Evolutionary conservation across 2,888 invertebrate genomes (phyloP).

Genomic region (Nephrotoma guestfalica): DNA sequence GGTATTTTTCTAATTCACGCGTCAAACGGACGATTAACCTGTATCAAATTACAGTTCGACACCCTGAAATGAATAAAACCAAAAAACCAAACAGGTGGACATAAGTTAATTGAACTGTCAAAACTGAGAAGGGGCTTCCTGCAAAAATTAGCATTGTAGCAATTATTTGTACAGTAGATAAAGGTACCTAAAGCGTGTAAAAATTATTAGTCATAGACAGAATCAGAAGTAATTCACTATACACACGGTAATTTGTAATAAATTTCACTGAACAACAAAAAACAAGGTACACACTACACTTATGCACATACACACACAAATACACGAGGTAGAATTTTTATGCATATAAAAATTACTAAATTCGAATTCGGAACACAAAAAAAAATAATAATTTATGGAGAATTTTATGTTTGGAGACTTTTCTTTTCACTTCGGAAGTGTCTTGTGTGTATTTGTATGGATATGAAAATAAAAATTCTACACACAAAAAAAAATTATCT

Average conservation of each 20-base stretch:
- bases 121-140: not conserved
- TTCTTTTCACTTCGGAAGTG: not conserved
- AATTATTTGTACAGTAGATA: not conserved
- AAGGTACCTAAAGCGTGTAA: not conserved
- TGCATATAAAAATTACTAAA: not conserved
- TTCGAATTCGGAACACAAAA: not conserved
- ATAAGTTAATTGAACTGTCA: not conserved
- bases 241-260: not conserved
- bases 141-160: not conserved
- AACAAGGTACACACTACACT: not conserved
- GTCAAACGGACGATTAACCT: too few relatives aligned
- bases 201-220: not conserved
- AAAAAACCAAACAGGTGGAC: not conserved
- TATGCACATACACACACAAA: not conserved
- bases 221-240: not conserved
- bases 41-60: not conserved
- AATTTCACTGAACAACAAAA: not conserved
- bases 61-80: not conserved
- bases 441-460: not conserved
- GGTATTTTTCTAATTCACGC: too few relatives aligned
- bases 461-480: not conserved
- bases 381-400: not conserved
- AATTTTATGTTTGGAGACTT: not conserved
- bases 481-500: not conserved
- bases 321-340: not conserved